Evolutionary conservation across 2,797 vertebrate genomes (phyloP).

Genomic region (Falco rusticolus): DNA sequence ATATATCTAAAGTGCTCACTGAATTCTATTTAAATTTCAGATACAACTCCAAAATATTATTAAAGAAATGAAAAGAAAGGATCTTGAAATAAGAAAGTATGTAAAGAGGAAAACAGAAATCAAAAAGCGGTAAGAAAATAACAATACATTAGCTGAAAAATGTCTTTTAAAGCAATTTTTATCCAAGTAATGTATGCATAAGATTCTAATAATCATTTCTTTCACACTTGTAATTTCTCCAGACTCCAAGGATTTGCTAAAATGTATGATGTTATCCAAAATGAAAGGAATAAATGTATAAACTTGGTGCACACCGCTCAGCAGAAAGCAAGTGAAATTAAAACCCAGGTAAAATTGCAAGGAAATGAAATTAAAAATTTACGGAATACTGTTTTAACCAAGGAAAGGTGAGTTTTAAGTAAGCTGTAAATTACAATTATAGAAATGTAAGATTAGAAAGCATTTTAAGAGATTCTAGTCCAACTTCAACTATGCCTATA

Average conservation of each 20-base stretch:
- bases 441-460: neutral
- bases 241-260: constrained; percentile 83
- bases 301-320: constrained; percentile 81
- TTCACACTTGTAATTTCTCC: constrained; percentile 41
- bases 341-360: constrained; percentile 79
- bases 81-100: constrained; percentile 82
- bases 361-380: constrained; percentile 86
- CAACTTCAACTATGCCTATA: neutral
- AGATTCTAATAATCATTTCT: constrained; percentile 22
- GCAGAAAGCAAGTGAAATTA: constrained; percentile 81
- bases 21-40: constrained; percentile 70
- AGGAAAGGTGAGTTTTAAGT: constrained; percentile 83
- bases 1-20: neutral
- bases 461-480: neutral
- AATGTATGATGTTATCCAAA: constrained; percentile 79
- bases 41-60: constrained; percentile 53
- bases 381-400: constrained; percentile 72
- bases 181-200: neutral
- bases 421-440: neutral
- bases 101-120: constrained; percentile 82
- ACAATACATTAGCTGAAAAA: neutral
- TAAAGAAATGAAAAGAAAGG: constrained; percentile 85
- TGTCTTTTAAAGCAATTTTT: neutral
- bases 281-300: constrained; percentile 86
- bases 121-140: constrained; percentile 79